These are phyloP conservation scores for Rallus crepitans DNA, from an alignment of 2,797 vertebrate species.

Conservation along the genomic window DNA sequence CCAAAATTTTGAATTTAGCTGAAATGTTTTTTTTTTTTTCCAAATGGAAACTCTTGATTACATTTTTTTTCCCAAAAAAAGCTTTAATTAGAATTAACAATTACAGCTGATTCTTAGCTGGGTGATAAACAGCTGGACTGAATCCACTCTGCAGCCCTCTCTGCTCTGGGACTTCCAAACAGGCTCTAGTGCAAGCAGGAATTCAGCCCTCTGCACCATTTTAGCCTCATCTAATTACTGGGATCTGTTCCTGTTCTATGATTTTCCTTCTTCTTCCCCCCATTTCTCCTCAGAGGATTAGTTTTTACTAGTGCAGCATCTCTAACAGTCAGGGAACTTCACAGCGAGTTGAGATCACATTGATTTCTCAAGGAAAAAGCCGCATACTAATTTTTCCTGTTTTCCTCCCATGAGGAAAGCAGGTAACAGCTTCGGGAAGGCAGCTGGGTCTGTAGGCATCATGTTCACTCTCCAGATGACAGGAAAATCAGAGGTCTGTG, in stretches of 20 bases:
- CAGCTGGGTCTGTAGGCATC: background rate
- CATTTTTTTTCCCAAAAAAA: background rate
- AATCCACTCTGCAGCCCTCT: background rate
- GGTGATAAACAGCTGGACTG: slow-evolving; percentile 18
- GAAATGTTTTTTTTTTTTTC: background rate
- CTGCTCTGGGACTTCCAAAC: background rate
- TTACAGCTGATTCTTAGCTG: background rate
- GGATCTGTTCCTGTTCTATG: background rate
- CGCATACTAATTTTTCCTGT: background rate
- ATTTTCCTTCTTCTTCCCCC: background rate
- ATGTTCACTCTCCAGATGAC: background rate
- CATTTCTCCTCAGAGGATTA: background rate
- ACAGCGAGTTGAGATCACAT: slow-evolving; percentile 1
- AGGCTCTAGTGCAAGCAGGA: background rate
- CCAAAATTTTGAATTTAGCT: background rate
- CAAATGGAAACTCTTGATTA: slow-evolving; percentile 23
- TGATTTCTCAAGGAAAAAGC: slow-evolving; percentile 33
- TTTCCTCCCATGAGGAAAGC: background rate
- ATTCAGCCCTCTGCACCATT: background rate
- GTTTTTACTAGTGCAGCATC: slow-evolving; percentile 38
- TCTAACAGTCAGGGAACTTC: slow-evolving; percentile 45
- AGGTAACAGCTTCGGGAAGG: slow-evolving; percentile 13
- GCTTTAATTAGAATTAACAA: slow-evolving; percentile 29
- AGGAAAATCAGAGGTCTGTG: background rate
- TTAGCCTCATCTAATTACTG: background rate